Percentiles rank a stretch among this genome's conserved stretches.
Conservation (phyloP, 2,888 invertebrate species). For the Poecilus cupreus region DNA sequence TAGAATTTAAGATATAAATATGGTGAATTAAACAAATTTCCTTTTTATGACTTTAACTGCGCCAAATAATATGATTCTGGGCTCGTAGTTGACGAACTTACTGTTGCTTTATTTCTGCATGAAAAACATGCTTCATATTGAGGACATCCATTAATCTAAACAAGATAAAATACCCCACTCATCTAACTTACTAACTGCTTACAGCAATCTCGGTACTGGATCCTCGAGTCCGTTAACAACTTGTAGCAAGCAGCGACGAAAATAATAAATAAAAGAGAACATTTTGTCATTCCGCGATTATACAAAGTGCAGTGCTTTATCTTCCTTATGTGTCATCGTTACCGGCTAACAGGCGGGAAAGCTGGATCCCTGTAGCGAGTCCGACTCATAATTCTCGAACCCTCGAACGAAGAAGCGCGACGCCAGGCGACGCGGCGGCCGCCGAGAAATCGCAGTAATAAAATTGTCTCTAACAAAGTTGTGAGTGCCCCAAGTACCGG, state of each 20-base stretch:
- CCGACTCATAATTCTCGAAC: neutral
- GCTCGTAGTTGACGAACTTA: too few species aligned
- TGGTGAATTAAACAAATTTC: too few species aligned
- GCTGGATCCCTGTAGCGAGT: neutral
- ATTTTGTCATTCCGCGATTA: conserved; percentile 71
- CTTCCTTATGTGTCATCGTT: conserved; percentile 71
- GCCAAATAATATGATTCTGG: too few species aligned
- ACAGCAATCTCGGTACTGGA: neutral
- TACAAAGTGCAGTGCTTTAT: conserved; percentile 71
- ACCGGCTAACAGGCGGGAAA: conserved; percentile 63
- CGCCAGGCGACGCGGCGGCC: too few species aligned
- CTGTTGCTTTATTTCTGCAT: too few species aligned
- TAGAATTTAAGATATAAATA: too few species aligned
- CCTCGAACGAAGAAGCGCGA: conserved; percentile 12
- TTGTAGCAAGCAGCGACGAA: conserved; percentile 30
- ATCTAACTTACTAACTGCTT: neutral
- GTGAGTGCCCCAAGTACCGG: neutral
- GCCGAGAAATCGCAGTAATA: conserved; percentile 26
- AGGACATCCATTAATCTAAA: neutral
- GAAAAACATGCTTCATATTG: neutral
- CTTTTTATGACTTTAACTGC: too few species aligned
- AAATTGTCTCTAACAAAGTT: conserved; percentile 36
- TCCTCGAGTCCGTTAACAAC: conserved; percentile 6
- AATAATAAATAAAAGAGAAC: conserved; percentile 67
- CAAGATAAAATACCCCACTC: neutral